Percentiles rank a stretch among this genome's conserved stretches.
phyloP scores from a whole-genome alignment of 2,113 vertebrate species.

The Stomatorhinus ivindoensis region DNA sequence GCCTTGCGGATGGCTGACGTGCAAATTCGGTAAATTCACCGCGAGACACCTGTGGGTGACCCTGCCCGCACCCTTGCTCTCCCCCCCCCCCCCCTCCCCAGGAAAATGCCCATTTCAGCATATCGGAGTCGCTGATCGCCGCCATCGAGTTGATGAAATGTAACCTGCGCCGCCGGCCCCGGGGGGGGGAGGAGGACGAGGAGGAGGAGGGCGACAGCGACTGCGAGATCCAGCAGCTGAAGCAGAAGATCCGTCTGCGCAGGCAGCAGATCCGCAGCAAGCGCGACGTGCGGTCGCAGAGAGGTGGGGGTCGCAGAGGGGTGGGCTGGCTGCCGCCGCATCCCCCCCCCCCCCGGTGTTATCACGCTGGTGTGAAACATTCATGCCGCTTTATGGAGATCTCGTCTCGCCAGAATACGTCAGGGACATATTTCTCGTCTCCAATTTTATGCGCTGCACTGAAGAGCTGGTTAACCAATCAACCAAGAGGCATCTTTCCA shows the following conservation, averaged over 20 bases:
- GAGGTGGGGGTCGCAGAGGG: constrained; percentile 47
- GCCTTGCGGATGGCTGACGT: background rate
- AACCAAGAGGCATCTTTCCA: background rate
- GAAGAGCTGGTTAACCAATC: too few relatives aligned
- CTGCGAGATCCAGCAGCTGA: constrained; percentile 90
- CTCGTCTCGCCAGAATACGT: background rate
- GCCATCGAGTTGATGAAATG: constrained; percentile 98
- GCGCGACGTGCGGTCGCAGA: constrained; percentile 42
- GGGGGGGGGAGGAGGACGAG: constrained; percentile 48
- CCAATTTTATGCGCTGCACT: background rate
- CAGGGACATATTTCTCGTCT: background rate
- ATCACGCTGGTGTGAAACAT: background rate
- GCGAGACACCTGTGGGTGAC: background rate
- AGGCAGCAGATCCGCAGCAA: constrained; percentile 82
- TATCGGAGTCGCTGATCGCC: constrained; percentile 91
- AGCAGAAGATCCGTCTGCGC: constrained; percentile 88
- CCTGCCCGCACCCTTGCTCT: background rate
- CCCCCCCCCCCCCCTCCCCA: constrained; percentile 33
- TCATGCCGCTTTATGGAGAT: background rate
- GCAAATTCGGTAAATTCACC: background rate
- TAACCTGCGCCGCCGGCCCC: constrained; percentile 74
- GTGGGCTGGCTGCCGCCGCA: constrained; percentile 32
- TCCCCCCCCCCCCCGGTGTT: background rate
- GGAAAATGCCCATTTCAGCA: constrained; percentile 98
- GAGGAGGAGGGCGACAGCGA: constrained; percentile 82